A percentile compares a stretch with the other conserved stretches of the same genome.
Evolutionary conservation across 2,113 vertebrate species (phyloP).

Genomic region (Ptilonorhynchus violaceus): DNA sequence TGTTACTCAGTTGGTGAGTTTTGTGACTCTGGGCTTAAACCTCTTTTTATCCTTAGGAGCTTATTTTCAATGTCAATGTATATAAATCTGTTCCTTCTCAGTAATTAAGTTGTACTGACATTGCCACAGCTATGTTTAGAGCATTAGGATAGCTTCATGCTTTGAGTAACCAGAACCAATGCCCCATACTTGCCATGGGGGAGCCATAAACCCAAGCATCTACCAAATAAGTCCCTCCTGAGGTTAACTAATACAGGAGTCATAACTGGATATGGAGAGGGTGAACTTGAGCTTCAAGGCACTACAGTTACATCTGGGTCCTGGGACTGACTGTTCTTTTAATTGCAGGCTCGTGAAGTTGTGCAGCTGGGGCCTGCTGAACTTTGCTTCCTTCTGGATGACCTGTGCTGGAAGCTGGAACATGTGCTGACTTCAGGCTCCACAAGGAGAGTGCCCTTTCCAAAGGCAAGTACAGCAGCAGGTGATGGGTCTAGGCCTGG

Average conservation of each 20-base stretch:
- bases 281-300: neutral
- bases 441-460: slow-evolving; percentile 80
- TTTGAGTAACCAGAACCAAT: neutral
- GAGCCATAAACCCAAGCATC: neutral
- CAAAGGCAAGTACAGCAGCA: slow-evolving; percentile 78
- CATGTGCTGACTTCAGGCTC: slow-evolving; percentile 74
- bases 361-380: slow-evolving; percentile 89
- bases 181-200: neutral
- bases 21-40: neutral
- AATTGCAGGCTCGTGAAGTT: slow-evolving; percentile 80
- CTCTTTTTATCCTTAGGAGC: neutral
- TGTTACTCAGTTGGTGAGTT: neutral
- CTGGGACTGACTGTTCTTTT: neutral
- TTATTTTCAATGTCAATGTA: neutral
- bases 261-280: neutral
- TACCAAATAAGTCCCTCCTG: neutral
- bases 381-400: slow-evolving; percentile 90
- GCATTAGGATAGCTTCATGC: neutral
- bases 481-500: neutral
- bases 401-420: slow-evolving; percentile 89
- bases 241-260: neutral
- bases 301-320: neutral
- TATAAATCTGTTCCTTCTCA: neutral
- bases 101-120: neutral
- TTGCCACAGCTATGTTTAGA: neutral